Percentiles rank a stretch among this genome's conserved stretches.
phyloP scores from a whole-genome alignment of 1,140 invertebrate species.

The Drosophila teissieri region DNA sequence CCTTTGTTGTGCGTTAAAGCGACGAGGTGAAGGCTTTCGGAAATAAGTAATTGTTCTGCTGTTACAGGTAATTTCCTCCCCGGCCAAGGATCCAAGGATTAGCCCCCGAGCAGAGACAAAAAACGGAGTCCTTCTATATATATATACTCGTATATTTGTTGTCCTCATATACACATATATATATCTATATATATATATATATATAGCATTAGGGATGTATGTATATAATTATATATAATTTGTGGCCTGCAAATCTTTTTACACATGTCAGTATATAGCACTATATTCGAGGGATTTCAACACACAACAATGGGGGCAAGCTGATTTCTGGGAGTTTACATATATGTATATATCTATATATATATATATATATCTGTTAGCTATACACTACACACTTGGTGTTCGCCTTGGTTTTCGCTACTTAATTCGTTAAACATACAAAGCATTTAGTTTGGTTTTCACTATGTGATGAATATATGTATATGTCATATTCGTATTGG shows the following conservation, averaged over 20 bases:
- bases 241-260: constrained; percentile 52
- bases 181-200: constrained; percentile 18
- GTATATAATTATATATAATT: constrained; percentile 48
- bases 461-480: constrained; percentile 51
- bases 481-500: constrained; percentile 18
- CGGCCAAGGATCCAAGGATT: constrained; percentile 41
- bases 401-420: constrained; percentile 40
- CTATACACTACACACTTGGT: constrained; percentile 52
- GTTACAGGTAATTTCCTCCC: constrained; percentile 70
- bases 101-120: constrained; percentile 18
- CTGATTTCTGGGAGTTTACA: constrained; percentile 15
- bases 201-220: constrained; percentile 32
- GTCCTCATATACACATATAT: constrained; percentile 50
- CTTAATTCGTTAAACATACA: constrained; percentile 52
- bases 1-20: constrained; percentile 54
- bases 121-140: constrained; percentile 28
- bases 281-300: constrained; percentile 40
- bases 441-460: constrained; percentile 53
- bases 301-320: constrained; percentile 42
- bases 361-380: neutral
- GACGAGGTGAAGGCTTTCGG: constrained; percentile 47
- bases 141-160: constrained; percentile 60
- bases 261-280: constrained; percentile 39
- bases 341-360: neutral
- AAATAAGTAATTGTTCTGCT: constrained; percentile 60